These are phyloP conservation scores for Rhinoraja longicauda DNA, from an alignment of 2,797 vertebrate species.

Conservation along the genomic window DNA sequence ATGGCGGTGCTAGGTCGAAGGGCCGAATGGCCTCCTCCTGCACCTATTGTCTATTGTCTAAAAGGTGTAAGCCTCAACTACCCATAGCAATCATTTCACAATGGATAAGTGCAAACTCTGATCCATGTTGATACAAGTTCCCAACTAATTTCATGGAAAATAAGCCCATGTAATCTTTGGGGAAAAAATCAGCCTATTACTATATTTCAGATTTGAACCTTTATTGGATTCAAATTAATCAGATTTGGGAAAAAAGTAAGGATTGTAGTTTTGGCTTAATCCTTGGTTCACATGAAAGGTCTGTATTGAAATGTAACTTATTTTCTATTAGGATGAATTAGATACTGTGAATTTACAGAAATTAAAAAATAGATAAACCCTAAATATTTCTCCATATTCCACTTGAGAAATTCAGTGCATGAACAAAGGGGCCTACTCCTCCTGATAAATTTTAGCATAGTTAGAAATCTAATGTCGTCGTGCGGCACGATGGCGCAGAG, in stretches of 20 bases:
- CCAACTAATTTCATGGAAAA: background rate
- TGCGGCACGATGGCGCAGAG: too few relatives aligned
- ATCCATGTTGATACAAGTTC: background rate
- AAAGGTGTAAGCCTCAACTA: constrained; percentile 30
- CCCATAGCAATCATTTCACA: constrained; percentile 50
- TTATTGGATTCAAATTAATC: background rate
- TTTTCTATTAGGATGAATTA: background rate
- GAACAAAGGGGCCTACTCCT: background rate
- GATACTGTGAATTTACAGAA: background rate
- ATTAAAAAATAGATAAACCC: too few relatives aligned
- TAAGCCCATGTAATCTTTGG: background rate
- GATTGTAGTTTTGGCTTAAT: background rate
- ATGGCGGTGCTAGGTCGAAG: too few relatives aligned
- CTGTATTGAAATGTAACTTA: background rate
- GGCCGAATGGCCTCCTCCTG: too few relatives aligned
- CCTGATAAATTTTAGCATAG: background rate
- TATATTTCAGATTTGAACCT: too few relatives aligned
- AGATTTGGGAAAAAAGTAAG: background rate
- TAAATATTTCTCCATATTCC: background rate
- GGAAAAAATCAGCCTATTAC: too few relatives aligned
- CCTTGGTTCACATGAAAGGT: background rate
- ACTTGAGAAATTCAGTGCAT: background rate
- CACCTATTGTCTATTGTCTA: too few relatives aligned
- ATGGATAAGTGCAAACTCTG: background rate
- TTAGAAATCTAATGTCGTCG: background rate